These are phyloP conservation scores for Lasioglossum marginatum DNA, from an alignment of 2,888 invertebrate species.

Conservation along the genomic window DNA sequence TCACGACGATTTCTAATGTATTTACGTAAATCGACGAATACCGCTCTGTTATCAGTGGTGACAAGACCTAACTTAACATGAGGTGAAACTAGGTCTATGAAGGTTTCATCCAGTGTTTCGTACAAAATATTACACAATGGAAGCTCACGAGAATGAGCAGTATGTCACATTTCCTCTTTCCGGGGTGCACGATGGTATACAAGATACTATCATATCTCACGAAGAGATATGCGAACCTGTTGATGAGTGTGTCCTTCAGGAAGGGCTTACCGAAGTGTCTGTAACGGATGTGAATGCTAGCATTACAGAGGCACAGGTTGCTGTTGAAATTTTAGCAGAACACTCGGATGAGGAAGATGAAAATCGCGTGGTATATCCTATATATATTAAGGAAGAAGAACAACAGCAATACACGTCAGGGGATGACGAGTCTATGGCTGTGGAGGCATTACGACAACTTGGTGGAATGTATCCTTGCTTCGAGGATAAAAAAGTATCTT, in stretches of 20 bases:
- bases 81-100: constrained; percentile 74
- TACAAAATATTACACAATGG: constrained; percentile 70
- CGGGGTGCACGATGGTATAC: constrained; percentile 75
- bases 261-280: constrained; percentile 70
- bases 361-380: constrained; percentile 71
- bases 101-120: constrained; percentile 14
- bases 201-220: constrained; percentile 77
- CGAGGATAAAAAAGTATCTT: constrained; percentile 78
- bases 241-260: constrained; percentile 74
- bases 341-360: constrained; percentile 77
- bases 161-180: constrained; percentile 79
- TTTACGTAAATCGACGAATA: constrained; percentile 27
- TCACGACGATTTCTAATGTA: constrained; percentile 10
- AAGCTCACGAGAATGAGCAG: constrained; percentile 78
- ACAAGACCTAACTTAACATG: constrained; percentile 72
- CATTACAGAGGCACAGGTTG: constrained; percentile 70
- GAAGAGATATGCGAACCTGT: constrained; percentile 80
- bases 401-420: constrained; percentile 80
- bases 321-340: constrained; percentile 76
- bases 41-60: constrained; percentile 43
- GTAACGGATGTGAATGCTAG: constrained; percentile 63
- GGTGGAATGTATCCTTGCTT: constrained; percentile 83
- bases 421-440: constrained; percentile 84
- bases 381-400: constrained; percentile 80
- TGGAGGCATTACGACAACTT: constrained; percentile 84